These are phyloP conservation scores for Notothenia coriiceps DNA, from an alignment of 2,113 vertebrate species.

Conservation along the genomic window DNA sequence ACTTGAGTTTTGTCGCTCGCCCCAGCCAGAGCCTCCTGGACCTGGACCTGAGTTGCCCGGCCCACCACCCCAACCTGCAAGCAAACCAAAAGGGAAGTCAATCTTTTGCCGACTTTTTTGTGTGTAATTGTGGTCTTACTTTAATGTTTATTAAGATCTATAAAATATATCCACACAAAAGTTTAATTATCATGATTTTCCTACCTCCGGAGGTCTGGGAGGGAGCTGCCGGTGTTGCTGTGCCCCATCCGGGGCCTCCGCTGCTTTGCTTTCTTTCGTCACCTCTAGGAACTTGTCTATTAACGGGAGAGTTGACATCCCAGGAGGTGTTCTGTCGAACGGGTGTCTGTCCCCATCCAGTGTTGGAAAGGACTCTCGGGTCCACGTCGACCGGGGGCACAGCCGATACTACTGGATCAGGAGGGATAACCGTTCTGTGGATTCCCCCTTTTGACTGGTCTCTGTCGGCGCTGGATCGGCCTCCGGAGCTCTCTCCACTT, in stretches of 20 bases:
- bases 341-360: constrained; percentile 98
- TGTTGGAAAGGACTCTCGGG: constrained; percentile 96
- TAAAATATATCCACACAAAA: not conserved
- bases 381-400: constrained; percentile 90
- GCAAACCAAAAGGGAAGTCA: not conserved
- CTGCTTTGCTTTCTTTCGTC: constrained; percentile 90
- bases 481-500: constrained; percentile 89
- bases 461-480: constrained; percentile 85
- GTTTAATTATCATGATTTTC: not conserved
- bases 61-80: constrained; percentile 86
- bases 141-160: too few relatives aligned
- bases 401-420: constrained; percentile 84
- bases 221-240: constrained; percentile 80
- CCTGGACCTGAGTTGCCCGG: constrained; percentile 84
- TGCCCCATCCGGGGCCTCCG: constrained; percentile 90
- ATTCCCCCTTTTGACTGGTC: constrained; percentile 84
- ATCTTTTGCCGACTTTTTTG: not conserved
- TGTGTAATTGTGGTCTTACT: not conserved
- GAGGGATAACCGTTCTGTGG: constrained; percentile 85
- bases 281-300: constrained; percentile 64
- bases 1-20: constrained; percentile 77
- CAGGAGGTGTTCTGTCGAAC: constrained; percentile 97
- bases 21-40: constrained; percentile 71
- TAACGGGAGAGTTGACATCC: constrained; percentile 87
- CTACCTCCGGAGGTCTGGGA: constrained; percentile 88